phyloP scores from a whole-genome alignment of 2,797 vertebrate genomes.

The Rhyacichthys aspro region DNA sequence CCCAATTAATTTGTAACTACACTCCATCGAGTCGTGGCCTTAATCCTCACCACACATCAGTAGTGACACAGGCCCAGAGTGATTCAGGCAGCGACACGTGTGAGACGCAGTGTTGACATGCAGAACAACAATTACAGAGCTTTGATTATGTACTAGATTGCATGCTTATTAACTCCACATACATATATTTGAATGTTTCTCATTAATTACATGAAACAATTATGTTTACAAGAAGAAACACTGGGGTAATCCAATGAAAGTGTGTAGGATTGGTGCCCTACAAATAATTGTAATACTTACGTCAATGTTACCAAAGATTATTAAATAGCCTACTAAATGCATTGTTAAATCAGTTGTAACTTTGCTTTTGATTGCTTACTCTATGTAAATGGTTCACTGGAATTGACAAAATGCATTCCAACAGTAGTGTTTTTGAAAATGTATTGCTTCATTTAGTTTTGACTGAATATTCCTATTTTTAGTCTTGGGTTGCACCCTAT shows the following conservation, averaged over 20 bases:
- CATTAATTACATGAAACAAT: conserved; percentile 36
- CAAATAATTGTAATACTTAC: neutral
- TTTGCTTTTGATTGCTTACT: no score
- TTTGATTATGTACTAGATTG: conserved; percentile 43
- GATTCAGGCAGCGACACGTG: conserved; percentile 50
- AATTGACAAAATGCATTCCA: no score
- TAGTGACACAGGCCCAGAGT: conserved; percentile 53
- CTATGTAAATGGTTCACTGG: no score
- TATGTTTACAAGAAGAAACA: conserved; percentile 37
- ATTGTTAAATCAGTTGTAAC: no score
- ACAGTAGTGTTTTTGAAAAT: no score
- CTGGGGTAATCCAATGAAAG: conserved; percentile 39
- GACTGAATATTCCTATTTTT: no score
- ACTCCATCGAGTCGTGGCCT: conserved; percentile 65
- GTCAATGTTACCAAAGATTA: no score
- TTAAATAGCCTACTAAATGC: no score
- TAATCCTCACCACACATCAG: conserved; percentile 64
- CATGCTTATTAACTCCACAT: conserved; percentile 9
- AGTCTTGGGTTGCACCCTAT: no score
- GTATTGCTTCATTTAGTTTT: no score
- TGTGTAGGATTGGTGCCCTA: neutral
- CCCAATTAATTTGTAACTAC: conserved; percentile 78
- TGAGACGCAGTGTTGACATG: conserved; percentile 52
- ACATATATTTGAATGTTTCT: conserved; percentile 17
- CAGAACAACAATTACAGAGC: conserved; percentile 47